These are phyloP conservation scores for Adoxophyes honmai DNA, from an alignment of 1,140 invertebrate genomes.

Conservation along the genomic window DNA sequence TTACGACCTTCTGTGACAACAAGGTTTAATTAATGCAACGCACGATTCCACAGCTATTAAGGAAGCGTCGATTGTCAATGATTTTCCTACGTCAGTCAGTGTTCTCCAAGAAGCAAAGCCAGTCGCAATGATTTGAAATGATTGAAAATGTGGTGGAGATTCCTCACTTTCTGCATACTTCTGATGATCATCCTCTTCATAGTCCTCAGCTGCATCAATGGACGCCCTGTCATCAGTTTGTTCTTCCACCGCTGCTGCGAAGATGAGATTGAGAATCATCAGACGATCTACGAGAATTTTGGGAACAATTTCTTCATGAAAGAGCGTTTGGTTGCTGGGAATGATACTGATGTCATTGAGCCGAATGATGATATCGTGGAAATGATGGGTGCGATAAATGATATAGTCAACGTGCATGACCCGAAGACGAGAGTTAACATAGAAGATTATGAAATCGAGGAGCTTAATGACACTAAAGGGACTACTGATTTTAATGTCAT, in stretches of 20 bases:
- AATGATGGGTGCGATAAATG: constrained; percentile 16
- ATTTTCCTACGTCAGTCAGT: constrained; percentile 18
- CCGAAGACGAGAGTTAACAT: constrained; percentile 16
- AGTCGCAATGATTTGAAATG: constrained; percentile 1
- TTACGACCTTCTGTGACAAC: no score
- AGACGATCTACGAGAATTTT: constrained; percentile 49
- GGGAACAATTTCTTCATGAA: constrained; percentile 45
- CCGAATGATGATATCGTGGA: constrained; percentile 19
- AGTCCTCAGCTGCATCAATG: constrained; percentile 49
- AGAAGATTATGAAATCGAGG: background rate
- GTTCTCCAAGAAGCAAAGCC: background rate
- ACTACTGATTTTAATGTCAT: background rate
- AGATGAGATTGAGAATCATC: constrained; percentile 57
- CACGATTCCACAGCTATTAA: no score
- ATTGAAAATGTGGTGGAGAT: constrained; percentile 57
- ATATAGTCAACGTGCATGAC: constrained; percentile 27
- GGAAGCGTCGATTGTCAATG: background rate
- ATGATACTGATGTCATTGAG: constrained; percentile 22
- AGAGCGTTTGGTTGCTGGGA: constrained; percentile 43
- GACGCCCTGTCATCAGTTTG: constrained; percentile 44
- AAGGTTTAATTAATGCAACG: no score
- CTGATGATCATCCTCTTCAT: constrained; percentile 48
- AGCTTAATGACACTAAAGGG: background rate
- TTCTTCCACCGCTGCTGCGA: constrained; percentile 57
- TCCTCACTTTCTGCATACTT: constrained; percentile 58